Evolutionary conservation across 53 echinoderm and acorn worm genomes (phyloP).

Genomic region (Echinometra lucunter): DNA sequence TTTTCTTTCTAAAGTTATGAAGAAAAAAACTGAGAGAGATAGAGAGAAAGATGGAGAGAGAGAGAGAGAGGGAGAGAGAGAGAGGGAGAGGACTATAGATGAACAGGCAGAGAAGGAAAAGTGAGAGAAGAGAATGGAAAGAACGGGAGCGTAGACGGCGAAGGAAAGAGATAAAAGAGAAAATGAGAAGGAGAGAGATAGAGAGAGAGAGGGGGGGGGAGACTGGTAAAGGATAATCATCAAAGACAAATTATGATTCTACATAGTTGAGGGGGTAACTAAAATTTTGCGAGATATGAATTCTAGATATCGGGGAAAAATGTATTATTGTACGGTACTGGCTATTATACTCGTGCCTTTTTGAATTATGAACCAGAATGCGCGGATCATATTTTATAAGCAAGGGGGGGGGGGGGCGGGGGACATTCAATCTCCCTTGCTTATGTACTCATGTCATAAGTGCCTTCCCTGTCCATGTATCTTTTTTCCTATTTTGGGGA

Average conservation of each 20-base stretch:
- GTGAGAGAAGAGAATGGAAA: no score
- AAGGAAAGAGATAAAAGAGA: not conserved
- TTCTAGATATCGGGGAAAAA: no score
- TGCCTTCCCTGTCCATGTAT: not conserved
- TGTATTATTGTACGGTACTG: no score
- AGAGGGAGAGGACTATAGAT: not conserved
- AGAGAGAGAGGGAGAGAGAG: not conserved
- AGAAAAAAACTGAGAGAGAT: not conserved
- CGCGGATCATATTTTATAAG: not conserved
- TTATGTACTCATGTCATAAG: not conserved
- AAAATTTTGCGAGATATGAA: no score
- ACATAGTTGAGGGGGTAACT: no score
- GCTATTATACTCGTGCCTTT: no score
- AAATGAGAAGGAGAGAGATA: not conserved
- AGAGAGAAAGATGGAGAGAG: not conserved
- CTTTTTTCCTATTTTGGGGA: not conserved
- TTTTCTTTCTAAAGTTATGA: no score
- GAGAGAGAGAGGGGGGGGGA: not conserved
- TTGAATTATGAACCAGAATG: not conserved
- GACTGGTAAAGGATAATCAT: no score
- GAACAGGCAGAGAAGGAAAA: no score
- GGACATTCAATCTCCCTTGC: not conserved
- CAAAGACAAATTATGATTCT: no score
- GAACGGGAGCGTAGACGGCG: not conserved
- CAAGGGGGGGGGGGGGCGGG: no score